Evolutionary conservation across 2,113 vertebrate species (phyloP).

Genomic region (Irena cyanogastra): DNA sequence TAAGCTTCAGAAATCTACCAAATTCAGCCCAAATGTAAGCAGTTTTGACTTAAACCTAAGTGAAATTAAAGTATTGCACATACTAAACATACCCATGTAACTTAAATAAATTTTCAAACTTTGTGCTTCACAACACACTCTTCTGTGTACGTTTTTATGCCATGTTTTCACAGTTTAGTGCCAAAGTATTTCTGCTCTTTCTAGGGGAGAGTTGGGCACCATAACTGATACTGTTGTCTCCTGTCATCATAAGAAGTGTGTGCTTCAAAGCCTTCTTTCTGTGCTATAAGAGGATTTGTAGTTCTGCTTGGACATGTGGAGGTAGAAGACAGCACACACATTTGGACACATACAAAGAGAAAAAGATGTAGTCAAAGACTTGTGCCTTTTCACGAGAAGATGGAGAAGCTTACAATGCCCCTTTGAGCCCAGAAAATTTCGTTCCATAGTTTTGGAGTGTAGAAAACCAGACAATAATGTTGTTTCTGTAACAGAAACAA

Average conservation of each 20-base stretch:
- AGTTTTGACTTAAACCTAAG: background rate
- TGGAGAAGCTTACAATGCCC: background rate
- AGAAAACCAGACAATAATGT: background rate
- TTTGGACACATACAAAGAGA: background rate
- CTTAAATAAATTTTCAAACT: background rate
- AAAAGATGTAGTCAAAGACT: background rate
- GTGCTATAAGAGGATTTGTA: background rate
- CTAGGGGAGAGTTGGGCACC: background rate
- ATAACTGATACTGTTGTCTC: background rate
- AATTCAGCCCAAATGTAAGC: background rate
- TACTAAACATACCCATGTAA: background rate
- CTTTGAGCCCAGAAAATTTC: background rate
- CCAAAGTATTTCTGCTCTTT: background rate
- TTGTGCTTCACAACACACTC: background rate
- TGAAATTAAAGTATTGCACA: background rate
- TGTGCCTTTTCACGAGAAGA: background rate
- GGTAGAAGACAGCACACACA: accelerated
- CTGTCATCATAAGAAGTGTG: background rate
- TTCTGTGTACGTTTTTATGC: background rate
- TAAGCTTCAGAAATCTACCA: background rate
- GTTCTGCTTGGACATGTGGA: background rate
- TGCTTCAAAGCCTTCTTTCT: background rate
- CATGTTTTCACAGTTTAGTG: background rate
- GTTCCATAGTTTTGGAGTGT: background rate
- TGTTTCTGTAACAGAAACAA: background rate